phyloP scores from a whole-genome alignment of 2,888 invertebrate species.

The Pyrrhia umbra region DNA sequence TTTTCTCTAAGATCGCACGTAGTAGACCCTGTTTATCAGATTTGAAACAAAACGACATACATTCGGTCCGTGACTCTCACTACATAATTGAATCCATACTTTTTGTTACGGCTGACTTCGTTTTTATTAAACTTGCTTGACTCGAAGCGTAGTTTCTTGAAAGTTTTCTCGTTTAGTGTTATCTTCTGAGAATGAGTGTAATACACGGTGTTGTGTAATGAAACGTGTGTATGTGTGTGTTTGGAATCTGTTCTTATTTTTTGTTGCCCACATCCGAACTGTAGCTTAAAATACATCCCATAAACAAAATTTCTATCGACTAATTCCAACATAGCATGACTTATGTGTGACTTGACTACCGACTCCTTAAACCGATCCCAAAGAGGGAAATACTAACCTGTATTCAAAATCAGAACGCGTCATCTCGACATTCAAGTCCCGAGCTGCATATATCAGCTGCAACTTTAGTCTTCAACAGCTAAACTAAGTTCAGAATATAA shows the following conservation, averaged over 20 bases:
- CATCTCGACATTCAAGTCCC: conserved; percentile 4
- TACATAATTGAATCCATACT: conserved; percentile 29
- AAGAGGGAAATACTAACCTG: conserved; percentile 25
- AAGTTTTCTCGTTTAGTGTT: conserved; percentile 48
- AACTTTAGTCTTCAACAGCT: conserved; percentile 19
- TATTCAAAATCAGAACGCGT: conserved; percentile 25
- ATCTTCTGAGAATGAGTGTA: conserved; percentile 46
- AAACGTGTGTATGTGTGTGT: conserved; percentile 10
- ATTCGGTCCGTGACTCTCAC: conserved; percentile 11
- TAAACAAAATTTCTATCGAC: background rate
- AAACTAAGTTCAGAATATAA: conserved; percentile 26
- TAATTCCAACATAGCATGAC: background rate
- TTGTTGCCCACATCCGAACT: too few species aligned
- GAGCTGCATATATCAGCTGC: conserved; percentile 11
- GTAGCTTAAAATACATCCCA: background rate
- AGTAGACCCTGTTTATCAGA: conserved; percentile 7
- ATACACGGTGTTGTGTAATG: conserved; percentile 37
- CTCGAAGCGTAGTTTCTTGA: conserved; percentile 31
- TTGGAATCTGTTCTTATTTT: too few species aligned
- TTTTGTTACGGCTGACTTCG: conserved; percentile 28
- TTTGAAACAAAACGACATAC: conserved; percentile 21
- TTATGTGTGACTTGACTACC: conserved; percentile 13
- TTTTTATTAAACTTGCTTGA: conserved; percentile 41
- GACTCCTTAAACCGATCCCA: background rate
- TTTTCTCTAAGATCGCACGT: conserved; percentile 16